Conservation (phyloP, 2,797 vertebrate species). For the Amblyraja radiata region DNA sequence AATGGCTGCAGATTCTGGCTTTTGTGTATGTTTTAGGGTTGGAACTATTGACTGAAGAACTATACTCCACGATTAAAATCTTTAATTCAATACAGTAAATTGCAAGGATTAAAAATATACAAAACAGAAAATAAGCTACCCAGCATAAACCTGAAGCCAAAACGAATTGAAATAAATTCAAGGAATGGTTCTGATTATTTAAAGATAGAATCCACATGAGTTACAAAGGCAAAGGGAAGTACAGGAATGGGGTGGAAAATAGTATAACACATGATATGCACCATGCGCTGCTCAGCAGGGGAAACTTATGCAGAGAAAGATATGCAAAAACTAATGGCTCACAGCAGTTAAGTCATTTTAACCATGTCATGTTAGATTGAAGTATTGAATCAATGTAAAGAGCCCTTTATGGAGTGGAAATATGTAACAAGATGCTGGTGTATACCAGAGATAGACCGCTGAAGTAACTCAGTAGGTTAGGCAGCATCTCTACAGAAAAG, state of each 20-base stretch:
- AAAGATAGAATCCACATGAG: neutral
- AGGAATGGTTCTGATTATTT: neutral
- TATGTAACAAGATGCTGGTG: too few relatives aligned
- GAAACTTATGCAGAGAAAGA: neutral
- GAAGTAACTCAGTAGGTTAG: too few relatives aligned
- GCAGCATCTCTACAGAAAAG: too few relatives aligned
- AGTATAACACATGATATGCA: neutral
- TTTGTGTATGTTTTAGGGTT: neutral
- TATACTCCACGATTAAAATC: neutral
- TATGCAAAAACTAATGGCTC: neutral
- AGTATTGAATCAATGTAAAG: neutral
- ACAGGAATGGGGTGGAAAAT: neutral
- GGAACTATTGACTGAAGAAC: neutral
- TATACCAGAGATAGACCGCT: too few relatives aligned
- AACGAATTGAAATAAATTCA: neutral
- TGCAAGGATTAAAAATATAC: neutral
- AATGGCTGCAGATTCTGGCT: neutral
- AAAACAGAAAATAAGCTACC: neutral
- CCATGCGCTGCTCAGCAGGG: neutral
- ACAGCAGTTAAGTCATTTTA: neutral
- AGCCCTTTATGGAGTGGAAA: neutral
- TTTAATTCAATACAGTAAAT: neutral
- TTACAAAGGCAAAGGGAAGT: neutral
- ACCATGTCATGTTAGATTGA: neutral
- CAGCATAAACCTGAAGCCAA: neutral